phyloP scores from a whole-genome alignment of 2,888 invertebrate genomes.

The Drosophila glabriapex region DNA sequence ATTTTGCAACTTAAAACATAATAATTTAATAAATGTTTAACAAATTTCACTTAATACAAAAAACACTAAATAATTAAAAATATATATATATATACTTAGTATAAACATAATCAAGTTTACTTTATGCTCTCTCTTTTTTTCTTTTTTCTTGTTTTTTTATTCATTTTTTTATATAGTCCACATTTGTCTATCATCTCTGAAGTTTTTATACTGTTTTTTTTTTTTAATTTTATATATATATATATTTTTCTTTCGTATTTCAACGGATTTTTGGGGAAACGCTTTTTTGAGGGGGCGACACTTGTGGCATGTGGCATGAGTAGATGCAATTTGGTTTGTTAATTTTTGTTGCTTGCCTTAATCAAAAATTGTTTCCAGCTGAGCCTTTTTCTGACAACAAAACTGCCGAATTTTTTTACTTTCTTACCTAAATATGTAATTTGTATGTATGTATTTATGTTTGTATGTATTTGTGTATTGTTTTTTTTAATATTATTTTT shows the following conservation, averaged over 20 bases:
- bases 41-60: conserved; percentile 82
- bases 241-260: conserved; percentile 27
- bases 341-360: conserved; percentile 43
- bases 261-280: conserved; percentile 36
- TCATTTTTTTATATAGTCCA: conserved; percentile 53
- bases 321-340: conserved; percentile 52
- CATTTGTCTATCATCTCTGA: conserved; percentile 61
- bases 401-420: conserved; percentile 28
- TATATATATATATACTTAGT: conserved; percentile 75
- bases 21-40: conserved; percentile 82
- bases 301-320: conserved; percentile 42
- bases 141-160: not conserved
- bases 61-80: conserved; percentile 81
- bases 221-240: conserved; percentile 1
- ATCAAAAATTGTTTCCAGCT: conserved; percentile 29
- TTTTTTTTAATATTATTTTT: conserved; percentile 14
- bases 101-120: conserved; percentile 80
- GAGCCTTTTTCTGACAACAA: conserved; percentile 9
- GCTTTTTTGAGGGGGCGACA: conserved; percentile 35
- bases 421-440: conserved; percentile 46
- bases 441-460: conserved; percentile 23
- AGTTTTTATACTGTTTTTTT: conserved; percentile 55
- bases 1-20: conserved; percentile 80
- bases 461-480: conserved; percentile 26
- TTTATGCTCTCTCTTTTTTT: conserved; percentile 50